phyloP scores from a whole-genome alignment of 2,888 invertebrate species.

The Spisula solida region DNA sequence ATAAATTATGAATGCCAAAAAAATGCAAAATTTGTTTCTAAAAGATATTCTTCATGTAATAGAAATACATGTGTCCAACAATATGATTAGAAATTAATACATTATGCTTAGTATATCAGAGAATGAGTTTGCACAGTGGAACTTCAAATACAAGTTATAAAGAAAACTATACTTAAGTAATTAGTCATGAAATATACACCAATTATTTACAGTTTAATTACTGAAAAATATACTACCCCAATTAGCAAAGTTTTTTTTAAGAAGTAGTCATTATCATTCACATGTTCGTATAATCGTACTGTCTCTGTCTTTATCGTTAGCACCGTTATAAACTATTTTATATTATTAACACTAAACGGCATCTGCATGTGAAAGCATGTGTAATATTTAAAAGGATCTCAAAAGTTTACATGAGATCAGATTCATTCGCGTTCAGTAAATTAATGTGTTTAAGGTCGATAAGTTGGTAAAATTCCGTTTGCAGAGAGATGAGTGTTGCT shows the following conservation, averaged over 20 bases:
- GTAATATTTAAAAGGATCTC: too few species aligned
- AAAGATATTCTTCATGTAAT: background rate
- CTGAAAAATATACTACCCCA: too few species aligned
- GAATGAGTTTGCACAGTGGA: background rate
- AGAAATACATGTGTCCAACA: background rate
- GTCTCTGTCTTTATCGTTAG: too few species aligned
- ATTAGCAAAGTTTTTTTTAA: too few species aligned
- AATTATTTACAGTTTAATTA: background rate
- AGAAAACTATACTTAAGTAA: conserved; percentile 15
- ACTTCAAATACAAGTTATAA: background rate
- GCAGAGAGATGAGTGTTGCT: background rate
- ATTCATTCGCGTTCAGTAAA: background rate
- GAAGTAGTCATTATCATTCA: too few species aligned
- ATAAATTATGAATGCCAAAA: conserved; percentile 23
- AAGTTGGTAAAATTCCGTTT: background rate
- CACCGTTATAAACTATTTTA: too few species aligned
- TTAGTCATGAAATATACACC: background rate
- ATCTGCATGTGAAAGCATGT: too few species aligned
- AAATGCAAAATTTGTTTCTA: background rate
- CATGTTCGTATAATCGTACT: too few species aligned
- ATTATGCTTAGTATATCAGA: background rate
- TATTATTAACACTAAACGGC: too few species aligned
- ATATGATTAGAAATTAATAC: background rate
- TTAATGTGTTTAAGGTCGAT: too few species aligned
- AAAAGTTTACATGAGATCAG: background rate